These are phyloP conservation scores for Dasysyrphus tricinctus DNA, from an alignment of 2,888 invertebrate genomes.

Conservation along the genomic window DNA sequence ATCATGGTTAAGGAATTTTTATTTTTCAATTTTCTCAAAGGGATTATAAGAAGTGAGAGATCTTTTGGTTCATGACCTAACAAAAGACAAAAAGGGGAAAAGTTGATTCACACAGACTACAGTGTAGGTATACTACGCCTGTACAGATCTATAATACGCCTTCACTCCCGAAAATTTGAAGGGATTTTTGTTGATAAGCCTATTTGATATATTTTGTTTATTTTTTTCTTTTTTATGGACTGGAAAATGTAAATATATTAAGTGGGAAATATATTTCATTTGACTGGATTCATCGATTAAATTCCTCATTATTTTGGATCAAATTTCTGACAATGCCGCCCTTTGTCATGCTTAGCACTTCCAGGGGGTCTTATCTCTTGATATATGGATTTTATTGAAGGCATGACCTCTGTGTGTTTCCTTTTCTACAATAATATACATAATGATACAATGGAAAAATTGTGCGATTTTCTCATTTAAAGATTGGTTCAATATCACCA, in stretches of 20 bases:
- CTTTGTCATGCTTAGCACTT: constrained; percentile 34
- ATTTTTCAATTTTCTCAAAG: constrained; percentile 59
- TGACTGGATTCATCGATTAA: constrained; percentile 55
- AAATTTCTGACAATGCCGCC: constrained; percentile 21
- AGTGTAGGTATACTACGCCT: not conserved
- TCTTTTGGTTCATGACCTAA: constrained; percentile 58
- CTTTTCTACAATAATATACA: not conserved
- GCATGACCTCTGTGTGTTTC: not conserved
- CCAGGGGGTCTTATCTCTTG: constrained; percentile 30
- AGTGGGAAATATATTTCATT: constrained; percentile 19
- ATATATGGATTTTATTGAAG: constrained; percentile 26
- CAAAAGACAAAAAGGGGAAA: constrained; percentile 39
- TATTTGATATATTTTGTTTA: constrained; percentile 41
- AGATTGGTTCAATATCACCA: not conserved
- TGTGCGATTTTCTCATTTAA: constrained; percentile 7
- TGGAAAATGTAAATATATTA: constrained; percentile 66
- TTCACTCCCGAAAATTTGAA: constrained; percentile 53
- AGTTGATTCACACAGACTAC: constrained; percentile 33
- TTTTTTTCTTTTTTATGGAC: constrained; percentile 21
- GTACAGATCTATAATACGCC: constrained; percentile 19
- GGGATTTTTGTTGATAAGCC: constrained; percentile 68
- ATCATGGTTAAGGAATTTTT: constrained; percentile 22
- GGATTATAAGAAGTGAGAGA: constrained; percentile 51
- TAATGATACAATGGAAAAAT: not conserved
- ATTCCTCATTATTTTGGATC: constrained; percentile 32